These are phyloP conservation scores for Columba guinea DNA, from an alignment of 2,797 vertebrate species.

Conservation along the genomic window DNA sequence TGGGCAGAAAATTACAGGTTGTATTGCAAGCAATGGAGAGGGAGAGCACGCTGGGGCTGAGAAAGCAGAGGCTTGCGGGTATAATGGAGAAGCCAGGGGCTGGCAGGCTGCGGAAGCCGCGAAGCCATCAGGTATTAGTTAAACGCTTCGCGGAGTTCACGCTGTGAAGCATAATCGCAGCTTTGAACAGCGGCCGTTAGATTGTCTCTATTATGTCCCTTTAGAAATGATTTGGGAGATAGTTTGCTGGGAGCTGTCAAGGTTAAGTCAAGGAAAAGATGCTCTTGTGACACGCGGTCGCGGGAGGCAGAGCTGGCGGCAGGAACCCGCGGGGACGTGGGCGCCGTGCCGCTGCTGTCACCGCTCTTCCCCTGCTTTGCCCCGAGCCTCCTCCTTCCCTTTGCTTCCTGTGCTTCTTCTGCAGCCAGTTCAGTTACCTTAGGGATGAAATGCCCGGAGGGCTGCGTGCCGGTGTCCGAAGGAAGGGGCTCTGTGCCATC, in stretches of 20 bases:
- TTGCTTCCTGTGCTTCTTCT: neutral
- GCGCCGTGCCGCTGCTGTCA: neutral
- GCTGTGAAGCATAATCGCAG: conserved; percentile 60
- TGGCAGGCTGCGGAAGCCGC: neutral
- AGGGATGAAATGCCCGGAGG: neutral
- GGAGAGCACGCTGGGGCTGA: conserved; percentile 46
- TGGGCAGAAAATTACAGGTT: conserved; percentile 74
- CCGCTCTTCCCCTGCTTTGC: neutral
- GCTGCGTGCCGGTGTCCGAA: fast-evolving
- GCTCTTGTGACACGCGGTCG: neutral
- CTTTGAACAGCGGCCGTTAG: conserved; percentile 51
- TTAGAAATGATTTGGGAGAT: conserved; percentile 36
- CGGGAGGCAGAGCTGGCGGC: neutral
- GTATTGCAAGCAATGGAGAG: conserved; percentile 63
- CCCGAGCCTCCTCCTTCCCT: neutral
- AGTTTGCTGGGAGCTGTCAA: conserved; percentile 46
- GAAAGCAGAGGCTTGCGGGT: conserved; percentile 35
- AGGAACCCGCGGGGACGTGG: neutral
- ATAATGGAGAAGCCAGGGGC: conserved; percentile 14
- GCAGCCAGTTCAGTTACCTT: neutral
- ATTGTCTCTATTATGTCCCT: conserved; percentile 62
- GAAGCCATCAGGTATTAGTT: conserved; percentile 66
- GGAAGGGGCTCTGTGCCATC: fast-evolving
- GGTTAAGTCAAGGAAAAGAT: conserved; percentile 47
- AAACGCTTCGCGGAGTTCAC: conserved; percentile 52